Evolutionary conservation across 2,113 vertebrate species (phyloP), one percentile per base, ranked within the genome.

Genomic region (Pleuronectes platessa): DNA sequence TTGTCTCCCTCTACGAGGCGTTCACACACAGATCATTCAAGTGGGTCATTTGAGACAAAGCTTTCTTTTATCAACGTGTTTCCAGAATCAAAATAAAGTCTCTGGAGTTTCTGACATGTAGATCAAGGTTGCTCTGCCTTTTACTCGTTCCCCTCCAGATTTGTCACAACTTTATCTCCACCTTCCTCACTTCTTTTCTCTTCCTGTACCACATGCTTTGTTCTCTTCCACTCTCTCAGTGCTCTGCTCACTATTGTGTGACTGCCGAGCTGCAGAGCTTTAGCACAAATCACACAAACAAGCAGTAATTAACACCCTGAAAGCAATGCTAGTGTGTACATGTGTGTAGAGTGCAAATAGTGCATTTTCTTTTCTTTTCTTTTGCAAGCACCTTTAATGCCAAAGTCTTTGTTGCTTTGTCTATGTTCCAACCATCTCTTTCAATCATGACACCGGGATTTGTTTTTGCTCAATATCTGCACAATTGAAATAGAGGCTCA

Each of bases 41-140:
- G 60, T 75, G 80, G 85, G 54, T 84, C 67, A 76, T 64, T 72
- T 49, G 47, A 78, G 59, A 70, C 60, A 40, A 69, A 71, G 42
- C 31, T 61, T 61, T 61, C 37, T 80, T 79, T 61, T 67, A 20
- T 79, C 63, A 49, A 17, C 31, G 0, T 59, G 37, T 49, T 59
- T 56, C 20, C 21, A 5, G 47, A 79, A 27, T 61, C 6, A 49
- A 35, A 74, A 71, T 76, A 31, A 62, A 31, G 59, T 58, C 47
- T 62, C 26, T 68, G 20, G 65, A 54, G 72, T 81, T 80, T 65
- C 26, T 80, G 66, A 51, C 27, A 59, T 62, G 21, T 42, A 6
- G 31, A 65, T 72, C 45, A 86, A 73, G 78, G 51, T 53, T 20
- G 23, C 21, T 69, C 67, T 64, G 8, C 68, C 40, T 49, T 3